A percentile compares a stretch with the other conserved stretches of the same genome.
Evolutionary conservation across 2,797 vertebrate species (phyloP).

Genomic region (Rhinophrynus dorsalis): DNA sequence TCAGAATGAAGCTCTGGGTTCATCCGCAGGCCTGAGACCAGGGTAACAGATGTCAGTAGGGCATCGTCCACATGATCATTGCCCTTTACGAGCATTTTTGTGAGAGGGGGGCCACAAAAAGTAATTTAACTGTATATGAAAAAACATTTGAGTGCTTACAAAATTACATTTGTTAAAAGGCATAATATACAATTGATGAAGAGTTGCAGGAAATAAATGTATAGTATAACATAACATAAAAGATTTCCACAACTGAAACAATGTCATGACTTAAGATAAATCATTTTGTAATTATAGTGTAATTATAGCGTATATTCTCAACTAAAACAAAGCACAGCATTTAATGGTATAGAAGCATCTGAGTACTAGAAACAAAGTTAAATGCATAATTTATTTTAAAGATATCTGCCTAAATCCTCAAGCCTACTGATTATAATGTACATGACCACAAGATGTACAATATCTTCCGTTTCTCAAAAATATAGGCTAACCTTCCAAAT

Average conservation of each 20-base stretch:
- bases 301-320: not conserved
- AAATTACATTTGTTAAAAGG: not conserved
- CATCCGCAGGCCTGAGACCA: no score
- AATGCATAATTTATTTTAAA: conserved; percentile 31
- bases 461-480: conserved; percentile 43
- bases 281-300: conserved; percentile 29
- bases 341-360: conserved; percentile 7
- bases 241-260: conserved; percentile 2
- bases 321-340: conserved; percentile 20
- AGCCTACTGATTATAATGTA: conserved; percentile 36
- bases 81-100: no score
- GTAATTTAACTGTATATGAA: no score
- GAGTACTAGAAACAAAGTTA: conserved; percentile 9
- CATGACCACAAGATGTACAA: conserved; percentile 42
- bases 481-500: conserved; percentile 44
- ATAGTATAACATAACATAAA: conserved; percentile 9
- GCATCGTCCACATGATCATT: no score
- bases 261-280: conserved; percentile 3
- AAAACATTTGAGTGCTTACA: not conserved
- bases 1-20: no score
- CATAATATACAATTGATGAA: not conserved
- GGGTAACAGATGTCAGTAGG: no score
- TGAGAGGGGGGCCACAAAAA: no score
- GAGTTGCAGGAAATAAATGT: not conserved
- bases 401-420: conserved; percentile 20